These are phyloP conservation scores for Rhinichthys osculus DNA, from an alignment of 2,797 vertebrate genomes.

Conservation along the genomic window DNA sequence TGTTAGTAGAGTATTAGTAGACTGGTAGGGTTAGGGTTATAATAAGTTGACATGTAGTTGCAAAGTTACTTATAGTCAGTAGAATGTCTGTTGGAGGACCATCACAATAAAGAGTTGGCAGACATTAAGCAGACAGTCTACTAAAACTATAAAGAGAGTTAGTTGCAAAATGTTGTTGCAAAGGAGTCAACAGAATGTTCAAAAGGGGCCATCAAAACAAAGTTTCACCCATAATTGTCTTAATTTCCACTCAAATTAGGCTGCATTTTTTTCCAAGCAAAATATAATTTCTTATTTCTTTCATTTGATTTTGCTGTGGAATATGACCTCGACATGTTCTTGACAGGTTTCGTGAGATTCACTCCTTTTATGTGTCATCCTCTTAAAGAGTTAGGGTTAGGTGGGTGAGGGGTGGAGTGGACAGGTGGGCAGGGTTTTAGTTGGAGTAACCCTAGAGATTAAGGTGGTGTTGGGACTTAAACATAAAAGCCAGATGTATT, in stretches of 20 bases:
- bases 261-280: background rate
- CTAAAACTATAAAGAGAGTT: too few species aligned
- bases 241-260: background rate
- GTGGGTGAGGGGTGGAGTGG: background rate
- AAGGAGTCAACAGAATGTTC: too few species aligned
- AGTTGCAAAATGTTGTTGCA: too few species aligned
- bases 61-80: too few species aligned
- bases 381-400: background rate
- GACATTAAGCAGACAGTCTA: too few species aligned
- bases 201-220: too few species aligned
- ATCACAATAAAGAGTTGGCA: too few species aligned
- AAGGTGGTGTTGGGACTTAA: conserved; percentile 2
- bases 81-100: too few species aligned
- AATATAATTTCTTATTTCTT: background rate
- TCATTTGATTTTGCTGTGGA: background rate
- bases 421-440: background rate
- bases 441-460: background rate
- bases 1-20: too few species aligned
- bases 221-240: background rate
- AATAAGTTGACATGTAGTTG: too few species aligned
- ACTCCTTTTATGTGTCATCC: background rate
- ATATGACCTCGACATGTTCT: background rate
- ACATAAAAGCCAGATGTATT: background rate
- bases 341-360: background rate
- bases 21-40: too few species aligned